Base-by-base conservation (phyloP, 2,888 invertebrate species). In the Pyrrhosoma nymphula region DNA sequence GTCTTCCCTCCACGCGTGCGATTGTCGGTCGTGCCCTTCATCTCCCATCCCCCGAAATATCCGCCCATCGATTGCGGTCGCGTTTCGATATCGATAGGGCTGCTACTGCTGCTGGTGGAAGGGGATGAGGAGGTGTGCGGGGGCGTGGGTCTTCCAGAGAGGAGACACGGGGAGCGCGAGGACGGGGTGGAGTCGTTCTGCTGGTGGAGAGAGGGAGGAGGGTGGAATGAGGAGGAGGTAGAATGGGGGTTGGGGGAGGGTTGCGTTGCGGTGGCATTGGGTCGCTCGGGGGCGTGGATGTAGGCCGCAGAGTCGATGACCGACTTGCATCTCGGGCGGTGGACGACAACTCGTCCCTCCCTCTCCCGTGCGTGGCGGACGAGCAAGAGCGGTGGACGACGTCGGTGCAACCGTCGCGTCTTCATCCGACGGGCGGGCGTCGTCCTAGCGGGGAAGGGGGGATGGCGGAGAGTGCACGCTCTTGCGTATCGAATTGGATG, bases 291-390 rank as follows among this genome's bases (percentile, higher is more conserved):
- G 89, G 47, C 26, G 39, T 39, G 88, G 93, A 75, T 75, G 93
- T 93, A 93, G 93, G 93, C 47, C 93, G 75, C 47, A 39, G 93
- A 93, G 93, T 93, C 93, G 93, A 93, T 93, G 93, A 93, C 93
- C 93, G 93, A 93, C 93, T 93, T 93, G 93, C 63, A 69, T 39
- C 39, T 8, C 23, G 4, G 30, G 30, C 30, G 35, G 60, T 56
- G 56, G 63, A 18, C 35, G 90, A 56, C n/a, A 20, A 39, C 63
- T 63, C 63, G 4, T 3, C 30, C 23, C 16, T 56, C 26, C 55
- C 26, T 8, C 16, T 39, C 10, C 10, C n/a, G 35, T 2, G 18
- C 47, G 39, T 39, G 39, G 47, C 82, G 47, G 16, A 39, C 39
- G 23, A 56, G 60, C 8, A 30, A 30, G 90, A 3, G 91, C 39